Evolutionary conservation across 1,140 invertebrate species (phyloP).

Genomic region (Olivierus martensii): DNA sequence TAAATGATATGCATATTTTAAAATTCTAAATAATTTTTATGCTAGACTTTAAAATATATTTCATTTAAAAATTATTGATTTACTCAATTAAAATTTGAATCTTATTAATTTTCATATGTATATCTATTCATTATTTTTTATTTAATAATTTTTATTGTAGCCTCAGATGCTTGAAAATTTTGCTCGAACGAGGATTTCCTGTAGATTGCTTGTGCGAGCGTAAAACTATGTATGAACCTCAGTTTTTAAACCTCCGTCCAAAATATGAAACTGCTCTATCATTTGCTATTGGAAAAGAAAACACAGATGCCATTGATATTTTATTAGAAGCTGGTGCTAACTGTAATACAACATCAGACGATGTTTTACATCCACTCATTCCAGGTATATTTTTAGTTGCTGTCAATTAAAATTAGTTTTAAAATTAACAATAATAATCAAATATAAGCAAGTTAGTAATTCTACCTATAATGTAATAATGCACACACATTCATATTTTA

Average conservation of each 20-base stretch:
- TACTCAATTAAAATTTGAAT: too few species aligned
- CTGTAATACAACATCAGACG: not conserved
- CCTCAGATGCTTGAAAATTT: not conserved
- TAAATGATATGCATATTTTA: too few species aligned
- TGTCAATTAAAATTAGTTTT: not conserved
- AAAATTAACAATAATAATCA: too few species aligned
- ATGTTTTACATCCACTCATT: conserved; percentile 5
- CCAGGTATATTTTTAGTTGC: conserved; percentile 4
- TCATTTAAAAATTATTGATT: too few species aligned
- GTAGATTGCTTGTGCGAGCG: conserved; percentile 4
- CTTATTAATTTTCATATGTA: too few species aligned
- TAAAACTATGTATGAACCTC: not conserved
- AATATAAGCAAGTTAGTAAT: too few species aligned
- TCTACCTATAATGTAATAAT: too few species aligned
- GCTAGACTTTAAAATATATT: too few species aligned
- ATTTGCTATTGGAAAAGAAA: conserved; percentile 3
- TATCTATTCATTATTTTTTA: too few species aligned
- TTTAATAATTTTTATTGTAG: not conserved
- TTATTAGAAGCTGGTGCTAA: conserved; percentile 8
- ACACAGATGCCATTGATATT: conserved; percentile 1
- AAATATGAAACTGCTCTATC: conserved; percentile 6
- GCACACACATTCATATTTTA: too few species aligned
- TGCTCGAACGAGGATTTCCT: conserved; percentile 7
- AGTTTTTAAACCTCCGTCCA: not conserved
- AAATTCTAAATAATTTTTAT: too few species aligned